Evolutionary conservation across 2,797 vertebrate species (phyloP).

Genomic region (Enteromius afrohamiltoni): DNA sequence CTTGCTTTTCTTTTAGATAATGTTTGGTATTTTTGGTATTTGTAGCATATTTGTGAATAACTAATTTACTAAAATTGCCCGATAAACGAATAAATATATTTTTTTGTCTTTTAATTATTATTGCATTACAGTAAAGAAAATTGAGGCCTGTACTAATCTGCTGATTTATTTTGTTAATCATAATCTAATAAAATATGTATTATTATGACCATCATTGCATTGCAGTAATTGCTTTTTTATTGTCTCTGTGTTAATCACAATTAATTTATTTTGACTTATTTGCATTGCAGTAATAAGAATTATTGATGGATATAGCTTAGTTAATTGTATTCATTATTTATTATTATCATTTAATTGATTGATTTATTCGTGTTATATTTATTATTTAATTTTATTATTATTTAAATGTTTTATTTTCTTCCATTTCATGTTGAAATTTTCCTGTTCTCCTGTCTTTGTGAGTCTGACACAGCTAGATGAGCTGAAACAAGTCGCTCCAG

Average conservation of each 20-base stretch:
- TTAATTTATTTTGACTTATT: not conserved
- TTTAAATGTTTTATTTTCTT: no score
- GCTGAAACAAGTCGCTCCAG: no score
- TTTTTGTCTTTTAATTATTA: not conserved
- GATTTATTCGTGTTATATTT: no score
- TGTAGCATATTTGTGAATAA: not conserved
- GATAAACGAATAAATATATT: not conserved
- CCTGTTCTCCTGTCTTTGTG: no score
- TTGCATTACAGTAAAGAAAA: not conserved
- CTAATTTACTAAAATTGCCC: no score
- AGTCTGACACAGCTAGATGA: no score
- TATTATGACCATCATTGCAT: not conserved
- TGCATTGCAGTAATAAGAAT: not conserved
- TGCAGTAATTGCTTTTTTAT: not conserved
- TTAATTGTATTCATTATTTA: not conserved
- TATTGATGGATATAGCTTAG: not conserved
- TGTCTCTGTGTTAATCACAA: no score
- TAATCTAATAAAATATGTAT: not conserved
- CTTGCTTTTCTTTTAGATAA: not conserved
- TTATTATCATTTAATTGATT: no score
- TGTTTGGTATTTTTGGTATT: not conserved
- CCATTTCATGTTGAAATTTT: no score
- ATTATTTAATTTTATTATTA: no score
- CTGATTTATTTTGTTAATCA: not conserved
- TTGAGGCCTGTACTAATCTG: not conserved